These are phyloP conservation scores for Meteorus cinctellus DNA, from an alignment of 2,888 invertebrate genomes.

Conservation along the genomic window DNA sequence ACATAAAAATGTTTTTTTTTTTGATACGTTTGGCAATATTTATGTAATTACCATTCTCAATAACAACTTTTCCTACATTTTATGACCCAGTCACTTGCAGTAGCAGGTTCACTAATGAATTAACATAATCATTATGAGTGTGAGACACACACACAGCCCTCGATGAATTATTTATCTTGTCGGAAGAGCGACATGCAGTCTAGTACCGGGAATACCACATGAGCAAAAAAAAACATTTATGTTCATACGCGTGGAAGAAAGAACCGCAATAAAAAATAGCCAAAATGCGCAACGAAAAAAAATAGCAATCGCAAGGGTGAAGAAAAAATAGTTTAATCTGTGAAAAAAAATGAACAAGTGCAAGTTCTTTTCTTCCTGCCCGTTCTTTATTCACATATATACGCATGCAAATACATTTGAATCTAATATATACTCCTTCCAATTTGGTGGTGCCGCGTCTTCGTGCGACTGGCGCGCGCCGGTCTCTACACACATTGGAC, in stretches of 20 bases:
- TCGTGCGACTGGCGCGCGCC: slow-evolving; percentile 58
- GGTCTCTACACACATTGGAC: slow-evolving; percentile 51
- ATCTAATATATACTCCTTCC: background rate
- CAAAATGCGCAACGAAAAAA: slow-evolving; percentile 26
- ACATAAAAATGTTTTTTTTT: background rate
- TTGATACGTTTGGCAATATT: background rate
- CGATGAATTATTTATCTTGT: slow-evolving; percentile 73
- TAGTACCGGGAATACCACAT: slow-evolving; percentile 45
- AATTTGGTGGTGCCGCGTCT: slow-evolving; percentile 26
- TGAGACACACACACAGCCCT: slow-evolving; percentile 59
- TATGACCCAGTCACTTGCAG: slow-evolving; percentile 35
- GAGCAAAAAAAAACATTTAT: slow-evolving; percentile 38
- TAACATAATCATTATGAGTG: slow-evolving; percentile 73
- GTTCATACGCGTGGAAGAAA: slow-evolving; percentile 35
- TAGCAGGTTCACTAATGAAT: slow-evolving; percentile 71
- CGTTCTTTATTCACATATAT: slow-evolving; percentile 54
- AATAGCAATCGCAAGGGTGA: slow-evolving; percentile 38
- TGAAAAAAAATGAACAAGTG: slow-evolving; percentile 50
- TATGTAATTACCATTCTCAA: background rate
- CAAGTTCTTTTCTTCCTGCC: slow-evolving; percentile 55
- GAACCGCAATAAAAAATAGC: slow-evolving; percentile 41
- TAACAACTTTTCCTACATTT: background rate
- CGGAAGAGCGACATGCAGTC: slow-evolving; percentile 54
- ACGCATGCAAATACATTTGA: background rate
- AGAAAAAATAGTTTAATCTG: background rate